These are phyloP conservation scores for Morone chrysops DNA, from an alignment of 2,113 vertebrate species.

Conservation along the genomic window DNA sequence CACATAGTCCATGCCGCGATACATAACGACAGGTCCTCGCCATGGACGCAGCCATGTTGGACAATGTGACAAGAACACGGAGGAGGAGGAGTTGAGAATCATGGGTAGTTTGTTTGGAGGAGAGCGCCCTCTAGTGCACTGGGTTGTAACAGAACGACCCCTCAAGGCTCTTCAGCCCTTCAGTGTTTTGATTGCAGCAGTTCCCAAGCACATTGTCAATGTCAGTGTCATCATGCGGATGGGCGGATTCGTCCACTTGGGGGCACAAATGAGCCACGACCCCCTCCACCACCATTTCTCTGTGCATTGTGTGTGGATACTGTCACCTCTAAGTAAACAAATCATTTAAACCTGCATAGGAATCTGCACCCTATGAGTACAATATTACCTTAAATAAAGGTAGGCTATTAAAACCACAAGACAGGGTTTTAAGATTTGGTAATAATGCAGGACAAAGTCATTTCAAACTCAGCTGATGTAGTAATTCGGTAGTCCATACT, in stretches of 20 bases:
- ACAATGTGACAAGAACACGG: conserved; percentile 45
- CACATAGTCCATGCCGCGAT: conserved; percentile 28
- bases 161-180: no score
- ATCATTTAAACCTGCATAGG: neutral
- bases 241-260: neutral
- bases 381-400: neutral
- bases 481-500: neutral
- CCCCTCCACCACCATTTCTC: neutral
- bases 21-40: conserved; percentile 40
- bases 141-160: neutral
- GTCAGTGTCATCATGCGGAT: neutral
- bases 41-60: conserved; percentile 83
- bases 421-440: neutral
- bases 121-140: conserved; percentile 59
- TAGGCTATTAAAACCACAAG: neutral
- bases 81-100: neutral
- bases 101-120: neutral
- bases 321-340: no score
- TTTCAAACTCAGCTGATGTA: neutral
- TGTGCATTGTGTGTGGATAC: neutral
- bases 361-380: neutral
- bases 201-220: no score
- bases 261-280: neutral
- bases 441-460: neutral
- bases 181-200: no score